phyloP scores from a whole-genome alignment of 2,888 invertebrate species.

The Lycocerus yunnanus region DNA sequence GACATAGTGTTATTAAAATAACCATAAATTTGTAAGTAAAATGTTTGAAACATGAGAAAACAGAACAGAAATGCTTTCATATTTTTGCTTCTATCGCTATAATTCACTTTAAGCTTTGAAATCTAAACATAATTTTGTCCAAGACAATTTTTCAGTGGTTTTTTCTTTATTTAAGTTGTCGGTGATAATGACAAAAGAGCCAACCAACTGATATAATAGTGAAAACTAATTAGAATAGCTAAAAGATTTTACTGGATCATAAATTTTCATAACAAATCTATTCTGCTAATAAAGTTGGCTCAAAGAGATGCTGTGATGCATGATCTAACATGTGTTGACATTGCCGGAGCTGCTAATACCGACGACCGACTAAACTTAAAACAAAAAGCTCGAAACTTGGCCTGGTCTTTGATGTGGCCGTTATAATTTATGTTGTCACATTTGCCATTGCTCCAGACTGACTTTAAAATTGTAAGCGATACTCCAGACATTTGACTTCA shows the following conservation, averaged over 20 bases:
- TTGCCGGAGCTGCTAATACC: conserved; percentile 42
- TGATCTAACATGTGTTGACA: conserved; percentile 48
- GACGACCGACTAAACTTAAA: conserved; percentile 32
- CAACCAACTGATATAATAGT: conserved; percentile 34
- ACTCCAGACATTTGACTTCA: conserved; percentile 17
- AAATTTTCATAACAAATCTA: conserved; percentile 53
- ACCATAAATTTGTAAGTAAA: not conserved
- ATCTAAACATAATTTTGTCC: not conserved
- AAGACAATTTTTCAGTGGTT: not conserved
- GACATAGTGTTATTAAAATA: not conserved
- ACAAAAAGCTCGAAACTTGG: conserved; percentile 39
- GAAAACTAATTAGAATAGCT: conserved; percentile 41
- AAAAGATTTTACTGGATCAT: conserved; percentile 47
- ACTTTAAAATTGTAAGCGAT: conserved; percentile 27
- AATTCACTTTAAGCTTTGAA: not conserved
- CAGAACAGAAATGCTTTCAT: not conserved
- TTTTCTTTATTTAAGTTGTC: conserved; percentile 3
- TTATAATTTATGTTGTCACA: conserved; percentile 41
- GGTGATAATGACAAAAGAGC: conserved; percentile 23
- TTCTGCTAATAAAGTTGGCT: conserved; percentile 46
- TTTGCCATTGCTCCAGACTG: conserved; percentile 27
- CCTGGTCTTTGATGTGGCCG: conserved; percentile 41
- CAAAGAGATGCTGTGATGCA: conserved; percentile 40
- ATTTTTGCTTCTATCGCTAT: not conserved
- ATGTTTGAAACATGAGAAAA: not conserved